Percentiles rank a stretch among this genome's conserved stretches.
phyloP scores from a whole-genome alignment of 1,140 invertebrate species.

The Drosophila arizonae region DNA sequence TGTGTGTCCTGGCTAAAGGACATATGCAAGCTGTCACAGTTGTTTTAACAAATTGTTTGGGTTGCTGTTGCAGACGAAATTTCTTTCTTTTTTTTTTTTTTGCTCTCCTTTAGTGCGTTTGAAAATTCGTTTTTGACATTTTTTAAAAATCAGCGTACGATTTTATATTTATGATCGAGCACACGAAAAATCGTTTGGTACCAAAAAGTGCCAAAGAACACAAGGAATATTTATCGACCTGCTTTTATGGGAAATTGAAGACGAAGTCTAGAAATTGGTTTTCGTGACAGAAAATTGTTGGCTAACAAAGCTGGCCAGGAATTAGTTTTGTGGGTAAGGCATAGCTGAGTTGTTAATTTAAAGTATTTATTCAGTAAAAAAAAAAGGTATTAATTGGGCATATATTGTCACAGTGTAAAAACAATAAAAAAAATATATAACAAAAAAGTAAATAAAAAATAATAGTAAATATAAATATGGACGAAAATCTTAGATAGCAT shows the following conservation, averaged over 20 bases:
- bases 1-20: conserved; percentile 54
- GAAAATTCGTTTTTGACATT: conserved; percentile 10
- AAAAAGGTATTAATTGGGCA: too few species aligned
- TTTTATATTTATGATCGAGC: conserved; percentile 28
- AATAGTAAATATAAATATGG: too few species aligned
- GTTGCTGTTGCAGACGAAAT: conserved; percentile 26
- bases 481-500: too few species aligned
- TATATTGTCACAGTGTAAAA: too few species aligned
- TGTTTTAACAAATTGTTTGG: conserved; percentile 81
- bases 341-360: too few species aligned
- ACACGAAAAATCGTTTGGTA: not conserved
- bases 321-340: too few species aligned
- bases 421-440: too few species aligned
- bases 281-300: conserved; percentile 1
- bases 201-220: not conserved
- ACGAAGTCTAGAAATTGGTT: conserved; percentile 17
- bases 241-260: conserved; percentile 9
- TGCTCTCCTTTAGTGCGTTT: not conserved
- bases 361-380: too few species aligned
- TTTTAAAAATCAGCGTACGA: conserved; percentile 25
- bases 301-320: too few species aligned
- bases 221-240: conserved; percentile 6
- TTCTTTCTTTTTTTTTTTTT: not conserved
- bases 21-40: conserved; percentile 82
- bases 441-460: too few species aligned